Evolutionary conservation across 2,888 invertebrate species (phyloP).

Genomic region (Xanthorhoe spadicearia): DNA sequence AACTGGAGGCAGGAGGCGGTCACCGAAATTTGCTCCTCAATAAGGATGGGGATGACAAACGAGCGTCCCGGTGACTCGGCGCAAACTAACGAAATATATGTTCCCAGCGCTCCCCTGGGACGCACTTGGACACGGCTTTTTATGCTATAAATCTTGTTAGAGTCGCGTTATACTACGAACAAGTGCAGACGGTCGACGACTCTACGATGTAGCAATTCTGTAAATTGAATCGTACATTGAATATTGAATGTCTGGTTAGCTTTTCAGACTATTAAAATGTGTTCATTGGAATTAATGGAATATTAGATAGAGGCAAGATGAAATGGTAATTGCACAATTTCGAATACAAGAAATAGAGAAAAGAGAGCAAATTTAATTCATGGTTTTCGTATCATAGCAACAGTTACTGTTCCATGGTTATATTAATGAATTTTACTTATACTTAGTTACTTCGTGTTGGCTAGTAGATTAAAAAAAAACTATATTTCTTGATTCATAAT

Average conservation of each 20-base stretch:
- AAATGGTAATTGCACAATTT: not conserved
- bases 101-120: conserved; percentile 51
- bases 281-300: not conserved
- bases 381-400: not conserved
- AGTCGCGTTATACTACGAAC: conserved; percentile 30
- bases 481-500: not conserved
- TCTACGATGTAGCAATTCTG: conserved; percentile 6
- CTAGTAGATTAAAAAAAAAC: no score
- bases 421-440: not conserved
- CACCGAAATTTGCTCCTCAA: conserved; percentile 67
- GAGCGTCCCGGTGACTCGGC: conserved; percentile 66
- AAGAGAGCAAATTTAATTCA: not conserved
- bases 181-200: conserved; percentile 17
- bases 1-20: conserved; percentile 61
- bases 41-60: conserved; percentile 70
- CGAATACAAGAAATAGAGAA: not conserved
- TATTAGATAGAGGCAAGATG: not conserved
- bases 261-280: conserved; percentile 1
- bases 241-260: conserved; percentile 3
- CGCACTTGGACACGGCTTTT: conserved; percentile 50
- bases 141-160: conserved; percentile 53
- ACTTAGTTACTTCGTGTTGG: no score
- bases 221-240: conserved; percentile 15
- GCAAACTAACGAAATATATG: conserved; percentile 66
- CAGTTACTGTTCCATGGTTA: not conserved